A percentile compares a stretch with the other conserved stretches of the same genome.
Evolutionary conservation across 2,888 invertebrate genomes (phyloP).

Genomic region (Lasius fuliginosus): DNA sequence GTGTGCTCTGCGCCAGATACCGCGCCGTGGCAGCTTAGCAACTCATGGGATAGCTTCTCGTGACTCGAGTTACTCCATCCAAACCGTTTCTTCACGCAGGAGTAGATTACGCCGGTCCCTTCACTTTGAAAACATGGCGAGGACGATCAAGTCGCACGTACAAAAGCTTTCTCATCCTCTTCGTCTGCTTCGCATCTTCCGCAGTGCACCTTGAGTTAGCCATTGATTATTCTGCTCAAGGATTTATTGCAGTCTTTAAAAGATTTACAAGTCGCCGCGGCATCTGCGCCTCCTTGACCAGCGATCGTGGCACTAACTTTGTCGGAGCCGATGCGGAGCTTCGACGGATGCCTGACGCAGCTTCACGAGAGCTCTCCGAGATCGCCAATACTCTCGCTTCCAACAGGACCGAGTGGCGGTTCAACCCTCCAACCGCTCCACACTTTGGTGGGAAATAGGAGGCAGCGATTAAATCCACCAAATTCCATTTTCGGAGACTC

Average conservation of each 20-base stretch:
- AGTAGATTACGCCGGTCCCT: background rate
- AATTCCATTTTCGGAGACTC: background rate
- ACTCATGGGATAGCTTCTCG: too few relatives aligned
- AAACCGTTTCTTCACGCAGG: background rate
- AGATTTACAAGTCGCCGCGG: slow-evolving; percentile 7
- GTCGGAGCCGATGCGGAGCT: background rate
- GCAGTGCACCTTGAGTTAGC: background rate
- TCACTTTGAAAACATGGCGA: background rate
- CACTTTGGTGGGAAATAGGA: background rate
- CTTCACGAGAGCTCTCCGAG: too few relatives aligned
- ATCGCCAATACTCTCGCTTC: background rate
- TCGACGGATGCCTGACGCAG: background rate
- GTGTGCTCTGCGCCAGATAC: background rate
- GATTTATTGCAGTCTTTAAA: background rate
- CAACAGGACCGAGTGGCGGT: background rate
- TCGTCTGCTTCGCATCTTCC: background rate
- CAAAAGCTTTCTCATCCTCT: background rate
- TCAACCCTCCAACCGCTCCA: background rate
- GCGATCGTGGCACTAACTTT: slow-evolving; percentile 9
- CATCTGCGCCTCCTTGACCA: background rate
- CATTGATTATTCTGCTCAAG: background rate
- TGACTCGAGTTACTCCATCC: background rate
- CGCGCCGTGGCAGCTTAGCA: background rate
- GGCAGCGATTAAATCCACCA: background rate
- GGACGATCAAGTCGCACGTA: background rate